These are phyloP conservation scores for Actinia equina DNA, from an alignment of 64 coral and sea anemone genomes.

Conservation along the genomic window DNA sequence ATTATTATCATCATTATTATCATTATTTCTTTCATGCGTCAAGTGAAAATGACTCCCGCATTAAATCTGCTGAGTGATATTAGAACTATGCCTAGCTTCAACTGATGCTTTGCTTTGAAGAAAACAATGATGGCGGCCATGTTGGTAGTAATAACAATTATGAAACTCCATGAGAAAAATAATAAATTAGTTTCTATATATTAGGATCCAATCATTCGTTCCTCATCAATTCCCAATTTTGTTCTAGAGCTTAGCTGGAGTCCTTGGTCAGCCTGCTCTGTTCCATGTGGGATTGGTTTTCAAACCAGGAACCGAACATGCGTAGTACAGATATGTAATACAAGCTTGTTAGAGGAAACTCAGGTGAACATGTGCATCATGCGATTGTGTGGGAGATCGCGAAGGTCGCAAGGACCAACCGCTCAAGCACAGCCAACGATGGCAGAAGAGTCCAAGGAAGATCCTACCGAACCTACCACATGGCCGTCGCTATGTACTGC, in stretches of 20 bases:
- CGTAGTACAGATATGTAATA: background rate
- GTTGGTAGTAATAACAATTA: too few species aligned
- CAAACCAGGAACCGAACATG: background rate
- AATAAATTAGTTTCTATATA: too few species aligned
- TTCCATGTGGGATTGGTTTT: background rate
- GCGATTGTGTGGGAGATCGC: background rate
- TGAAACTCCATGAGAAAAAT: too few species aligned
- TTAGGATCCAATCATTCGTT: too few species aligned
- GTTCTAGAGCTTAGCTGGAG: conserved; percentile 9
- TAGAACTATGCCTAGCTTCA: too few species aligned
- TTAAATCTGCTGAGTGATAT: too few species aligned
- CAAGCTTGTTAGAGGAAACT: background rate
- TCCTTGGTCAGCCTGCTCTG: conserved; percentile 13
- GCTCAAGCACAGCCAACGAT: background rate
- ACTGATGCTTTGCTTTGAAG: too few species aligned
- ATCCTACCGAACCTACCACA: background rate
- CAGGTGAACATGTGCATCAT: background rate
- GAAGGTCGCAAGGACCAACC: background rate
- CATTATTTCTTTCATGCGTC: too few species aligned
- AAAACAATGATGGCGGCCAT: too few species aligned
- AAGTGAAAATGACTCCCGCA: too few species aligned
- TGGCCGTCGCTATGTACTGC: background rate
- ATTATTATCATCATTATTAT: too few species aligned
- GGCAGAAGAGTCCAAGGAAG: background rate
- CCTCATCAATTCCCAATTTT: too few species aligned